Percentiles rank a stretch among this genome's conserved stretches.
Conservation (phyloP, 2,113 vertebrate genomes). For the Plectropomus leopardus region DNA sequence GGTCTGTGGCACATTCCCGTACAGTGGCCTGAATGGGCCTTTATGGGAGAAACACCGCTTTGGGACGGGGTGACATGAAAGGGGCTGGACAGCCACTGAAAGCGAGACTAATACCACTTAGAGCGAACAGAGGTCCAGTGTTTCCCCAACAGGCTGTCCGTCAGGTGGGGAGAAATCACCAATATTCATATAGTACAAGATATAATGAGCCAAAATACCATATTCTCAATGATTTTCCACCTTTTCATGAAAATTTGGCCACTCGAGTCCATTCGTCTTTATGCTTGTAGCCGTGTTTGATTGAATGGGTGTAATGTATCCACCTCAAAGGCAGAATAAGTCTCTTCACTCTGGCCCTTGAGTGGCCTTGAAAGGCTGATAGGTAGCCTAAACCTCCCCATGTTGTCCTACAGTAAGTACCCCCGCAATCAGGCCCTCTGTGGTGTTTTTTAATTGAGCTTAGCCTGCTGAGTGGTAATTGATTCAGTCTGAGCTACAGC, state of each 20-base stretch:
- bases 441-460: slow-evolving; percentile 90
- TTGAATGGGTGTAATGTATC: slow-evolving; percentile 76
- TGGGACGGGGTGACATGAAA: slow-evolving; percentile 79
- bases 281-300: slow-evolving; percentile 26
- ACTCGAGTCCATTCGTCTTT: slow-evolving; percentile 10
- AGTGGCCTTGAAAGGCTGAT: slow-evolving; percentile 86
- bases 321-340: slow-evolving; percentile 85
- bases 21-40: slow-evolving; percentile 75
- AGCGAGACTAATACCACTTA: slow-evolving; percentile 78
- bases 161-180: slow-evolving; percentile 50
- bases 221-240: slow-evolving; percentile 23
- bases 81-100: slow-evolving; percentile 65
- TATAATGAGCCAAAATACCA: slow-evolving; percentile 40
- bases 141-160: slow-evolving; percentile 52
- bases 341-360: slow-evolving; percentile 84
- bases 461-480: slow-evolving; percentile 91
- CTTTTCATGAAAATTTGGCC: slow-evolving; percentile 31
- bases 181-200: slow-evolving; percentile 56
- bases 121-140: slow-evolving; percentile 73
- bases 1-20: slow-evolving; percentile 75
- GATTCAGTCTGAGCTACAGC: slow-evolving; percentile 91
- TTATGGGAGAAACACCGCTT: slow-evolving; percentile 78
- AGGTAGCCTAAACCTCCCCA: slow-evolving; percentile 87
- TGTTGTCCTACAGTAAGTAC: slow-evolving; percentile 88
- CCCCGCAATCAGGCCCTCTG: slow-evolving; percentile 85